Conservation (phyloP, 2,797 vertebrate genomes). For the Leptodactylus fallax region DNA sequence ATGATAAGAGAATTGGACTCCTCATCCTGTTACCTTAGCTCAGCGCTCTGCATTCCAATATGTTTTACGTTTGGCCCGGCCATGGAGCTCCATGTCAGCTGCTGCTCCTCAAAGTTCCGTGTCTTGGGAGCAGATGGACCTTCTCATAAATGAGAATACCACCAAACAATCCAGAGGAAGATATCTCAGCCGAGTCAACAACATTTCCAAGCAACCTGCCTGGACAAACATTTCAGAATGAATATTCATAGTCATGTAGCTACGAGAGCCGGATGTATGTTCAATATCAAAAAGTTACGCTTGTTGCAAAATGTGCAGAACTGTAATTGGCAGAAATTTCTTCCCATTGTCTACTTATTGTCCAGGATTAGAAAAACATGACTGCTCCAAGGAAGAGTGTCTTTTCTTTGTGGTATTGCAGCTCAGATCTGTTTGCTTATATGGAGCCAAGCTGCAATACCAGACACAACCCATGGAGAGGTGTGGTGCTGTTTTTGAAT, state of each 20-base stretch:
- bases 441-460: neutral
- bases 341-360: neutral
- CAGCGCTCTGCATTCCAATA: conserved; percentile 60
- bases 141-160: conserved; percentile 2
- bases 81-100: conserved; percentile 24
- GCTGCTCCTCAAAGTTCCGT: conserved; percentile 1
- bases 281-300: neutral
- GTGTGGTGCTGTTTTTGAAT: neutral
- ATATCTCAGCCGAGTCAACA: neutral
- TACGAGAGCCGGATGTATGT: neutral
- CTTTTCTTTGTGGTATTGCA: neutral
- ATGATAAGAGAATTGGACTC: conserved; percentile 25
- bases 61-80: conserved; percentile 39
- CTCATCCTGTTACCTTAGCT: conserved; percentile 36
- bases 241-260: conserved; percentile 9
- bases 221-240: neutral
- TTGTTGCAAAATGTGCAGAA: neutral
- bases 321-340: neutral
- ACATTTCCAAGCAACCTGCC: conserved; percentile 18
- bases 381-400: neutral
- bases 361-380: neutral
- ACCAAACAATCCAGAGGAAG: neutral
- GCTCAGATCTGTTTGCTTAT: neutral
- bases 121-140: conserved; percentile 28
- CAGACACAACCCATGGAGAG: neutral